Base-by-base conservation (phyloP, 2,797 vertebrate species). In the Knipowitschia caucasica region DNA sequence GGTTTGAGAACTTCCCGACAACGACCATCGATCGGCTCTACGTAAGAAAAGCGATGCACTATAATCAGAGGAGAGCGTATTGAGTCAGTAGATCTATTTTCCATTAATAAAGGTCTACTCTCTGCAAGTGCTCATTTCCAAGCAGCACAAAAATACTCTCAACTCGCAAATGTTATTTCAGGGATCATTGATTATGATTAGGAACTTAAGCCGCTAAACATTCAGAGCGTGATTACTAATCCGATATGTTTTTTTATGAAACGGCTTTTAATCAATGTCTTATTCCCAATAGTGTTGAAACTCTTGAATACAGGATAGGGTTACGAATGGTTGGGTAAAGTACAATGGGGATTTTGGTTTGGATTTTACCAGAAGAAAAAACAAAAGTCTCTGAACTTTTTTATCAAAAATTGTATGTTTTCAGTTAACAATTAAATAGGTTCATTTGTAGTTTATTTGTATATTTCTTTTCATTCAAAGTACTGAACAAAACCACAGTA, bases 1-100 rank as follows among this genome's bases (percentile, higher is more conserved):
- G 24, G 21, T 51, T 36, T 36, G 30, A 15, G 47, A 23, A 21
- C 20, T 9, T 50, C 47, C 47, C n/a, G 34, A 15, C 33, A 50
- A 36, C 20, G 38, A 18, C 9, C 24, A 43, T 43, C 8, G 52
- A 53, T 43, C 30, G 3, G 15, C 31, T 31, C 26, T 12, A 27
- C 38, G 12, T 42, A 18, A 5, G 38, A 21, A 40, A 53, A 42
- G 38, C 39, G 23, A 42, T 23, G 21, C 38, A 12, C 17, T 31
- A 42, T 53, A 27, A 53, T 53, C 36, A 50, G 30, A 34, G 47
- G 47, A 15, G 31, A 46, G 18, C 18, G 34, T 51, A 36, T 50
- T 29, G 36, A 53, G 24, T 20, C 6, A 12, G 36, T 27, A 26
- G 35, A 40, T 53, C 50, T 29, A 39, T 38, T 53, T 53, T 31